Evolutionary conservation across 2,888 invertebrate species (phyloP).

Genomic region (Spicauda simplicius): DNA sequence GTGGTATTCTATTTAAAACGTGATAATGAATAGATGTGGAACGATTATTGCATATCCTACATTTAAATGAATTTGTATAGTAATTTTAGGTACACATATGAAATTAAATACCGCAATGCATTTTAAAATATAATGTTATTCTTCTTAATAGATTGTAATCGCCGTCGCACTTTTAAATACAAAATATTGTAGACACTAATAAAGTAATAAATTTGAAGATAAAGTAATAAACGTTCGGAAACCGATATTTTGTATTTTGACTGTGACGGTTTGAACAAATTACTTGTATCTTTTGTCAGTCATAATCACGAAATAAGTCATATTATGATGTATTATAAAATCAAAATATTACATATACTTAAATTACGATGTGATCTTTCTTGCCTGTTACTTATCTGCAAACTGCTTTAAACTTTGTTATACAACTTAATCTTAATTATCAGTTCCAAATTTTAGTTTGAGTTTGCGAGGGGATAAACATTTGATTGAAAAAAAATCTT

Average conservation of each 20-base stretch:
- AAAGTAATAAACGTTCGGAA: not conserved
- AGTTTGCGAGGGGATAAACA: not conserved
- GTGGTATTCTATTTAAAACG: slow-evolving; percentile 65
- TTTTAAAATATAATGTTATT: slow-evolving; percentile 37
- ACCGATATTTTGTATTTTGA: slow-evolving; percentile 27
- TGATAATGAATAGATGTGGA: slow-evolving; percentile 61
- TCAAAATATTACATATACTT: slow-evolving; percentile 13
- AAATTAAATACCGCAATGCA: slow-evolving; percentile 23
- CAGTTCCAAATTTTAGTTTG: slow-evolving; percentile 18
- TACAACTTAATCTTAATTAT: not conserved
- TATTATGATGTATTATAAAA: slow-evolving; percentile 11
- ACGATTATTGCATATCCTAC: slow-evolving; percentile 69
- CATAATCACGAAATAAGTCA: slow-evolving; percentile 11
- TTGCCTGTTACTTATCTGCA: slow-evolving; percentile 26
- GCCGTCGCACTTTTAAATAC: slow-evolving; percentile 22
- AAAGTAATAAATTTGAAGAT: not conserved
- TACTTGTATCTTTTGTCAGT: slow-evolving; percentile 8
- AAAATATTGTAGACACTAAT: slow-evolving; percentile 8
- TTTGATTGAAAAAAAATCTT: not conserved
- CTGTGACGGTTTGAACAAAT: slow-evolving; percentile 25
- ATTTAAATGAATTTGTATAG: slow-evolving; percentile 47
- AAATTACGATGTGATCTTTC: slow-evolving; percentile 27
- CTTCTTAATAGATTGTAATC: slow-evolving; percentile 35
- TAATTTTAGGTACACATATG: slow-evolving; percentile 39
- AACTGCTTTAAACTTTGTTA: slow-evolving; percentile 2